Conservation (phyloP, 1,140 invertebrate species). For the Dreissena polymorpha region DNA sequence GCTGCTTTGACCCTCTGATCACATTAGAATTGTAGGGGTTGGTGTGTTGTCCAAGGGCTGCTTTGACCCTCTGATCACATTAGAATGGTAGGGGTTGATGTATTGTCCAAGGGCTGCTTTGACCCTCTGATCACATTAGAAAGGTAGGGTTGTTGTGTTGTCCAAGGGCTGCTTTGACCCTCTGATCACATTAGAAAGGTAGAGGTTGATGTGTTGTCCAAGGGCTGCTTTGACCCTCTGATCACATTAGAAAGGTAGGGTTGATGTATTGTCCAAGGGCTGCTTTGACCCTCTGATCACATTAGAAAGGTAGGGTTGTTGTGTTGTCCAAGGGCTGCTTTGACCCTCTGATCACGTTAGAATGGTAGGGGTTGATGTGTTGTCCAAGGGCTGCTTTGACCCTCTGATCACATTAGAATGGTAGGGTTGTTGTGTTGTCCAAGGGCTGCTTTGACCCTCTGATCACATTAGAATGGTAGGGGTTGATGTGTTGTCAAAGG, state of each 20-base stretch:
- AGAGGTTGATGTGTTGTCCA: conserved; percentile 9
- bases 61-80: conserved; percentile 84
- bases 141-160: no score
- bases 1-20: background rate
- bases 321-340: no score
- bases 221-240: background rate
- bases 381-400: conserved; percentile 83
- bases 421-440: conserved; percentile 55
- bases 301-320: conserved; percentile 79
- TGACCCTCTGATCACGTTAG: no score
- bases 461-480: no score
- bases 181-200: conserved; percentile 84
- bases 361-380: no score
- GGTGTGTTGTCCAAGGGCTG: conserved; percentile 84
- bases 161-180: conserved; percentile 82
- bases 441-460: background rate
- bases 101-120: no score
- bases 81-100: conserved; percentile 77
- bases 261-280: conserved; percentile 83
- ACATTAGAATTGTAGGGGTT: no score
- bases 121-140: no score
- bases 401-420: conserved; percentile 84
- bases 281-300: conserved; percentile 84
- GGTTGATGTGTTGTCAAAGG: conserved; percentile 85
- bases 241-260: no score